A percentile compares a stretch with the other conserved stretches of the same genome.
These are phyloP conservation scores for Cephus sareptanus DNA, from an alignment of 2,888 invertebrate genomes.

Conservation along the genomic window DNA sequence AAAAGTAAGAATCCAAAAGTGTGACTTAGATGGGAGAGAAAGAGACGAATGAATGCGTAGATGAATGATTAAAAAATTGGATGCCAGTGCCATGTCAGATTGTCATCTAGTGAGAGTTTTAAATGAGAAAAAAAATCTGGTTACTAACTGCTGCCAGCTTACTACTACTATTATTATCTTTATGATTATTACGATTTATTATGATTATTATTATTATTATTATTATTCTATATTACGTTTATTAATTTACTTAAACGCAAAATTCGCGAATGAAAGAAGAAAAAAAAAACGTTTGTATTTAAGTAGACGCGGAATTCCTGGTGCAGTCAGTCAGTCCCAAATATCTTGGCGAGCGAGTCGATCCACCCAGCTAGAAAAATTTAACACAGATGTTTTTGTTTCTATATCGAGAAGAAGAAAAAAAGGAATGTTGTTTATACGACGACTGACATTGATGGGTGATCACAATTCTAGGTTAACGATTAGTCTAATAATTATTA, in stretches of 20 bases:
- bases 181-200: constrained; percentile 60
- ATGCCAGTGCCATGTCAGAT: constrained; percentile 64
- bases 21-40: background rate
- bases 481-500: constrained; percentile 66
- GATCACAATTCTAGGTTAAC: constrained; percentile 65
- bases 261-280: constrained; percentile 29
- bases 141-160: constrained; percentile 65
- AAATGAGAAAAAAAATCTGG: constrained; percentile 44
- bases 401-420: constrained; percentile 33
- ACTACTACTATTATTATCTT: constrained; percentile 55
- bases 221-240: constrained; percentile 56
- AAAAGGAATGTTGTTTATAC: constrained; percentile 54
- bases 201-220: constrained; percentile 44
- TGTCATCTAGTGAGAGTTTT: constrained; percentile 56
- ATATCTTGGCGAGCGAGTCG: constrained; percentile 17
- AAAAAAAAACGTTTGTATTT: constrained; percentile 27
- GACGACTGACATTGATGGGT: constrained; percentile 65
- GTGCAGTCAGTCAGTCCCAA: constrained; percentile 56
- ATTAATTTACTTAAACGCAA: constrained; percentile 59
- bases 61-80: constrained; percentile 32
- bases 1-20: background rate
- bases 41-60: background rate
- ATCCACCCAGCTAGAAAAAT: constrained; percentile 10
- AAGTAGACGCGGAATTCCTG: constrained; percentile 52
- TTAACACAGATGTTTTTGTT: constrained; percentile 33